Percentiles rank a stretch among this genome's conserved stretches.
Conservation (phyloP, 1,140 invertebrate genomes). For the Euglossa dilemma region DNA sequence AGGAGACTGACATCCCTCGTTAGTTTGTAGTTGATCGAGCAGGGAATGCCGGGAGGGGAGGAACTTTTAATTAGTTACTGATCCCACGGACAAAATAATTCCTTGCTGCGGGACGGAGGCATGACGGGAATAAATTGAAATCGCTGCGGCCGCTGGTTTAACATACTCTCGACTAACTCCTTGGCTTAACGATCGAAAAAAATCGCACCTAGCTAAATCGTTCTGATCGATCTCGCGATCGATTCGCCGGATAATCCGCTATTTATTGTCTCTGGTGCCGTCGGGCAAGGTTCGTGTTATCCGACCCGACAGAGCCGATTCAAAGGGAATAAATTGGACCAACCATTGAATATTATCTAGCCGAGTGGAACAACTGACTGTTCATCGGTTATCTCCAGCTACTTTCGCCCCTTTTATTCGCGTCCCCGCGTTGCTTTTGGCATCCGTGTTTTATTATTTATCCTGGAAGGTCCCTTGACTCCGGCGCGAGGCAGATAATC, state of each 20-base stretch:
- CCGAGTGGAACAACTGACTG: background rate
- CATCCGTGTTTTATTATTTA: background rate
- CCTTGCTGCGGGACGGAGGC: conserved; percentile 46
- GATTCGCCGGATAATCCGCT: background rate
- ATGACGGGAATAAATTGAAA: conserved; percentile 70
- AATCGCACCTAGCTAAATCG: conserved; percentile 3
- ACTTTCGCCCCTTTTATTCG: too few species aligned
- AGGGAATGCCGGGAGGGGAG: conserved; percentile 36
- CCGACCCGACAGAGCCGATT: background rate
- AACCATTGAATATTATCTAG: background rate
- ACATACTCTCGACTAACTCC: conserved; percentile 45
- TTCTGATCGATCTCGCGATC: conserved; percentile 3
- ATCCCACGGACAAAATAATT: conserved; percentile 64
- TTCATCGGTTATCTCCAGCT: background rate
- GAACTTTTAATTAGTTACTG: conserved; percentile 77
- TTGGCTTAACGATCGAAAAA: conserved; percentile 35
- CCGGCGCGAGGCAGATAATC: background rate
- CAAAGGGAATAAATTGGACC: background rate
- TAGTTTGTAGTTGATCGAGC: conserved; percentile 50
- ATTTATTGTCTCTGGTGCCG: background rate
- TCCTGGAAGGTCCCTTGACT: background rate
- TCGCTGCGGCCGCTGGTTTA: conserved; percentile 46
- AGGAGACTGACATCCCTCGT: conserved; percentile 50
- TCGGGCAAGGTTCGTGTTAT: background rate
- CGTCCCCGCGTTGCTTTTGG: background rate